phyloP scores from a whole-genome alignment of 2,113 vertebrate species.

The Dicrurus megarhynchus region DNA sequence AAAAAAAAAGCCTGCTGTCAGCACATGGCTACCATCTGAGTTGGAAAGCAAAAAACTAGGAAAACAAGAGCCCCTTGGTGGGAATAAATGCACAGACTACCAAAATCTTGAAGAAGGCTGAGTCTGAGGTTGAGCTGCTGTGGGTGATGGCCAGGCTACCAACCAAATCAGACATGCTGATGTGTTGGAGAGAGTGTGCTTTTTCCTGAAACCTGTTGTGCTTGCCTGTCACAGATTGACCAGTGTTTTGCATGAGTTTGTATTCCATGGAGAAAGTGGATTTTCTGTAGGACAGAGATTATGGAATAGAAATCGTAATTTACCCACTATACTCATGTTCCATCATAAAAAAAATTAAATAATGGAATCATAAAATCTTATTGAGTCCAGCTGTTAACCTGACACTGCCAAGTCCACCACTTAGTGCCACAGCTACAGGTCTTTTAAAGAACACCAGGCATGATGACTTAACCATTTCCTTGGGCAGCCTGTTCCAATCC shows the following conservation, averaged over 20 bases:
- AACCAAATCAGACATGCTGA: neutral
- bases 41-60: neutral
- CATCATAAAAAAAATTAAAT: neutral
- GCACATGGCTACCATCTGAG: neutral
- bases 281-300: neutral
- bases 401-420: neutral
- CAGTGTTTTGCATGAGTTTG: neutral
- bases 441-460: neutral
- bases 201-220: neutral
- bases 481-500: neutral
- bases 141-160: accelerated
- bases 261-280: neutral
- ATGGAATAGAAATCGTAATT: neutral
- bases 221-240: neutral
- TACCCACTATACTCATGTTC: neutral
- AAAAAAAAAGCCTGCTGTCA: neutral
- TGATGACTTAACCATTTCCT: neutral
- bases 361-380: neutral
- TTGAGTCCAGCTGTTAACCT: neutral
- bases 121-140: neutral
- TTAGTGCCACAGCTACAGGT: neutral
- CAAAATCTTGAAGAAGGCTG: neutral
- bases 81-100: neutral
- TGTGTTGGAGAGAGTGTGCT: accelerated
- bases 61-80: neutral